Percentiles rank a stretch among this genome's conserved stretches.
Conservation (phyloP, 2,113 vertebrate species). For the Pteronura brasiliensis region DNA sequence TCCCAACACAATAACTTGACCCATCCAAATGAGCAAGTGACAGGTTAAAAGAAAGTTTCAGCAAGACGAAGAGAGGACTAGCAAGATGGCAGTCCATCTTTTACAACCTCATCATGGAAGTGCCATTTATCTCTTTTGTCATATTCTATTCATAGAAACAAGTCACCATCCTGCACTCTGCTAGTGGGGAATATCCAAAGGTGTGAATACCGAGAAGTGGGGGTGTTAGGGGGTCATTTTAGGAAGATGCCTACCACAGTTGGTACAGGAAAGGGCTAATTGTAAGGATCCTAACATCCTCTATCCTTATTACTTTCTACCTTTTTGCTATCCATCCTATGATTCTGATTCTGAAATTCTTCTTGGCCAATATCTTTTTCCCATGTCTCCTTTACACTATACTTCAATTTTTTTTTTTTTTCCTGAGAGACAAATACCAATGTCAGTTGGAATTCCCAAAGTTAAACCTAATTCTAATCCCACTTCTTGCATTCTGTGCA, state of each 20-base stretch:
- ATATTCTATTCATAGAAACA: background rate
- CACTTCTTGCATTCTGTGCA: background rate
- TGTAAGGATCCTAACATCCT: background rate
- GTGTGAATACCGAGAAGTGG: background rate
- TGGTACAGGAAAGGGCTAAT: background rate
- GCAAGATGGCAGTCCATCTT: background rate
- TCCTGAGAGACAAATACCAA: background rate
- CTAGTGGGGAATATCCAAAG: background rate
- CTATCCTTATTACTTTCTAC: background rate
- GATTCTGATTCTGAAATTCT: background rate
- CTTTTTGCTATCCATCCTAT: background rate
- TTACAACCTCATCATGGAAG: too few relatives aligned
- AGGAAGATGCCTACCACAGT: background rate
- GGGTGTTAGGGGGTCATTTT: background rate
- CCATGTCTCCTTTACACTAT: background rate
- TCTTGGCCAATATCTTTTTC: background rate
- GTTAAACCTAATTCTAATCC: background rate
- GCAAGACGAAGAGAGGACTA: background rate
- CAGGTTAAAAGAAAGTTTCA: background rate
- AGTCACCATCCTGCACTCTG: accelerated
- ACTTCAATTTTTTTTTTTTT: background rate
- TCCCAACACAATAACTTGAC: background rate
- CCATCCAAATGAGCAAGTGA: background rate
- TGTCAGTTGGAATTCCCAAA: background rate
- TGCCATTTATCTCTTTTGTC: background rate